Base-by-base conservation (phyloP, 2,797 vertebrate genomes). In the Melanotaenia maccullochi region DNA sequence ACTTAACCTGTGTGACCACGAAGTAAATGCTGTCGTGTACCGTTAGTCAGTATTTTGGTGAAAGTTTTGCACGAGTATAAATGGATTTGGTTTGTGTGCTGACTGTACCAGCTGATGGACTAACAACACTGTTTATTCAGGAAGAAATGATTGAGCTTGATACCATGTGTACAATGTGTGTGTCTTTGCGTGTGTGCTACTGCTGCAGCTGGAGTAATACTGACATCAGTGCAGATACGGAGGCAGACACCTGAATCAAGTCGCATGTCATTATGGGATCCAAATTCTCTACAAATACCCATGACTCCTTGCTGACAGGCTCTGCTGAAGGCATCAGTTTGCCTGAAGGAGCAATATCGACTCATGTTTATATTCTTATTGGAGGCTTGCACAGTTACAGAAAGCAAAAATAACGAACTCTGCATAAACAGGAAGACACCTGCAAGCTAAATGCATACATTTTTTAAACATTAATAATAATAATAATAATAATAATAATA, bases 41-140 rank as follows among this genome's bases (percentile, higher is more conserved):
- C 66, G 75, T 80, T 79, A 71, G 79, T 77, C 71, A 82, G 60
- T 84, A 79, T 88, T 82, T 81, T 82, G 69, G 59, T 80, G 40
- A 62, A 85, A 86, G 79, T 82, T 78, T 76, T 74, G 78, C 81
- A 65, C 73, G 79, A 79, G 89, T 88, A 85, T 75, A 90, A 92
- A 93, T 92, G 86, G 88, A 93, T 92, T 83, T 85, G 82, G 91
- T 90, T 85, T 89, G 85, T 90, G 72, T 73, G 68, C 76, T 65
- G 71, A 83, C 84, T 89, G 82, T 82, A 85, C 76, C 83, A 84
- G 88, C 82, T 87, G 89, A 93, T 91, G 79, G 88, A 91, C 91
- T 90, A 87, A 91, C 86, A 85, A 84, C 78, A 55, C 79, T 78
- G 83, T 91, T 89, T 87, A 90, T 91, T 90, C 82, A 87, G 86